Base-by-base conservation (phyloP, 2,797 vertebrate species). In the Myotis pilosus region DNA sequence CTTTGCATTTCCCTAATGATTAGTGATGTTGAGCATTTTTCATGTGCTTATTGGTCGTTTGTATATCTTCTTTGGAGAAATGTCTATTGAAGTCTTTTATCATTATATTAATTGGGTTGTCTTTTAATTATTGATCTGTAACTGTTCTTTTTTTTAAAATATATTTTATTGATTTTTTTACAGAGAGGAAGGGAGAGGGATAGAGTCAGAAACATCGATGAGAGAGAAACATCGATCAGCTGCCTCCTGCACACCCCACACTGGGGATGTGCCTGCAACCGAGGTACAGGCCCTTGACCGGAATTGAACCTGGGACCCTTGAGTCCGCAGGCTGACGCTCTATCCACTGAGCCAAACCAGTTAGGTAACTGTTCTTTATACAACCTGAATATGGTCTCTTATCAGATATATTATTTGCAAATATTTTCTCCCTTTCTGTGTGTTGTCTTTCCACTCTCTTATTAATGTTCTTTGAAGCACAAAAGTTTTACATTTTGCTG, bases 51-150 rank as follows among this genome's bases (percentile, higher is more conserved):
- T 68, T 36, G 49, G 17, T 7, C 75, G 81, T 75, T 57, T 81
- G 20, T 55, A 16, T 71, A 78, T 66, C 23, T 87, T 92, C 23
- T 64, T 64, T 66, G 19, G 25, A 71, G 64, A 82, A 91, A 76
- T 87, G 33, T 76, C 71, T 82, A 30, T 91, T 91, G 41, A 64
- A 47, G 47, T 44, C 41, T 16, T 23, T 80, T 69, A 44, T 33
- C 10, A n/a, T 47, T 69, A 41, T 91, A 87, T 15, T 20, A 71
- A 81, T 62, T 62, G 69, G 28, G 22, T 28, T 86, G 33, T 57
- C 74, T 62, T 80, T 93, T 85, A 93, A 86, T 44, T 81, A 33
- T 51, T 94, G 36, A 94, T 16, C 57, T 57, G 25, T 81, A 36
- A 76, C 62, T 38, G 6, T 79, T 95, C 69, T 92, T 84, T 69